A percentile compares a stretch with the other conserved stretches of the same genome.
Evolutionary conservation across 2,888 invertebrate genomes (phyloP).

Genomic region (Calliscelio sp.): DNA sequence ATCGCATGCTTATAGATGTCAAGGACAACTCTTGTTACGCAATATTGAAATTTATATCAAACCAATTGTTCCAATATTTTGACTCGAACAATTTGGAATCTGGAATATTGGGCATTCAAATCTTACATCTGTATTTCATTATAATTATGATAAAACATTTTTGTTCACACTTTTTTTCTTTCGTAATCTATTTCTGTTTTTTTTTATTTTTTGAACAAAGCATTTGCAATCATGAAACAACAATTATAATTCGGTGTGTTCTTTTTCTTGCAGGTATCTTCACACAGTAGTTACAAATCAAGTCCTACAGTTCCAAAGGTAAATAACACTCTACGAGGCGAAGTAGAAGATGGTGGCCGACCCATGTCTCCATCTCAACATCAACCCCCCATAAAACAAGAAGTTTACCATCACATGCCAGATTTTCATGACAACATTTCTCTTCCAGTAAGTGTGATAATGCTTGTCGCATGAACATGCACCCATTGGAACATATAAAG

Average conservation of each 20-base stretch:
- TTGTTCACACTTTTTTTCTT: too few relatives aligned
- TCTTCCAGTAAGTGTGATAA: conserved; percentile 83
- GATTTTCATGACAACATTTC: conserved; percentile 86
- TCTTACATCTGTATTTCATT: too few relatives aligned
- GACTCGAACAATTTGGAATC: too few relatives aligned
- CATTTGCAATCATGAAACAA: too few relatives aligned
- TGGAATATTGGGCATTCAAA: too few relatives aligned
- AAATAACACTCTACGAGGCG: conserved; percentile 88
- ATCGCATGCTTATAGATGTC: conserved; percentile 21
- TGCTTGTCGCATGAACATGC: conserved; percentile 64
- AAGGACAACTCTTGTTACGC: conserved; percentile 7
- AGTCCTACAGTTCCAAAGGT: conserved; percentile 89
- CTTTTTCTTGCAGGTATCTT: conserved; percentile 87
- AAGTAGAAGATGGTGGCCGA: conserved; percentile 87
- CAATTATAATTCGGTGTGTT: background rate
- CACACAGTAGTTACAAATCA: conserved; percentile 89
- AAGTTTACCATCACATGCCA: conserved; percentile 87
- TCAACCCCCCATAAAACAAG: conserved; percentile 88
- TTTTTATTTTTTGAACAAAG: too few relatives aligned
- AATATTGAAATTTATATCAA: conserved; percentile 16
- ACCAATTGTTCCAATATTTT: background rate
- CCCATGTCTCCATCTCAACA: conserved; percentile 87
- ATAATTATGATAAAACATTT: too few relatives aligned
- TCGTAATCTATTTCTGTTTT: too few relatives aligned
- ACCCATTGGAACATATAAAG: conserved; percentile 54